These are phyloP conservation scores for Andrena cerasifolii DNA, from an alignment of 1,140 invertebrate species.

Conservation along the genomic window DNA sequence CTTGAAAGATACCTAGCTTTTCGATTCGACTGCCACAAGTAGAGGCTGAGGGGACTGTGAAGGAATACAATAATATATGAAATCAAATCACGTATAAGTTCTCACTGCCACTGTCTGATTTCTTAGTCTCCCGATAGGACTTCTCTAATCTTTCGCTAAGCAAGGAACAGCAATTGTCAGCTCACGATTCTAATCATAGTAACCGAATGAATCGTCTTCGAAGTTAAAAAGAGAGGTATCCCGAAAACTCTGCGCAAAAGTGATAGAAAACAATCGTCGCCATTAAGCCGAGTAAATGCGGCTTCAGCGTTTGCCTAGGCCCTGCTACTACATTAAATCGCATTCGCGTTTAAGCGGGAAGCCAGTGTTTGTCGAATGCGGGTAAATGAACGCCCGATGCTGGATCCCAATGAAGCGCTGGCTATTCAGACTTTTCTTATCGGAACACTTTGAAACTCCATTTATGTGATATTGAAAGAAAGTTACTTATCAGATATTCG, in stretches of 20 bases:
- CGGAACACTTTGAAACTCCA: slow-evolving; percentile 20
- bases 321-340: slow-evolving; percentile 1
- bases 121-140: slow-evolving; percentile 25
- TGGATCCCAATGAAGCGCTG: neutral
- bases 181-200: slow-evolving; percentile 31
- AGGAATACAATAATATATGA: slow-evolving; percentile 31
- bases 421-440: slow-evolving; percentile 27
- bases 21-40: slow-evolving; percentile 12
- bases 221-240: no score
- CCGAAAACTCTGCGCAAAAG: neutral
- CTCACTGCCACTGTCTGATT: slow-evolving; percentile 61
- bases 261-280: neutral
- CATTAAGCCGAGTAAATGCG: neutral
- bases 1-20: slow-evolving; percentile 12
- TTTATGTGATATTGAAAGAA: slow-evolving; percentile 50
- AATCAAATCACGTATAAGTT: slow-evolving; percentile 57
- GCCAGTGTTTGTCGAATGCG: slow-evolving; percentile 20
- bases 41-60: slow-evolving; percentile 8
- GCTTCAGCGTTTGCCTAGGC: neutral
- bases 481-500: slow-evolving; percentile 43
- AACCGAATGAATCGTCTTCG: neutral
- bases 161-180: slow-evolving; percentile 11
- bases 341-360: slow-evolving; percentile 27
- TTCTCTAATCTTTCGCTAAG: slow-evolving; percentile 1
- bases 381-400: neutral